Conservation (phyloP, 2,797 vertebrate genomes). For the Balearica regulorum region DNA sequence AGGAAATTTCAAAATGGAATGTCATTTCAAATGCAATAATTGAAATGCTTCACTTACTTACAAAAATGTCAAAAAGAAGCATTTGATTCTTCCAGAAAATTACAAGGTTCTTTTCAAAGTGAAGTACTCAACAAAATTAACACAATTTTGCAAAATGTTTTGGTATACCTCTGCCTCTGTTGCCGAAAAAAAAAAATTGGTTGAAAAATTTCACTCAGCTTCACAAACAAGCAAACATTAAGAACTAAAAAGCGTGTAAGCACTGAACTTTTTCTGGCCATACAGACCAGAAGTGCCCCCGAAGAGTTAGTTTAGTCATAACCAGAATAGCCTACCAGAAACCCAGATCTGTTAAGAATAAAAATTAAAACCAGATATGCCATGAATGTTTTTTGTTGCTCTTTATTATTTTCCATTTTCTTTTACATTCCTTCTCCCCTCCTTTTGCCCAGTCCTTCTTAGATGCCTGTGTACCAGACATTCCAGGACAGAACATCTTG, state of each 20-base stretch:
- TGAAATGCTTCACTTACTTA: slow-evolving; percentile 10
- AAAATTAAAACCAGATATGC: slow-evolving; percentile 57
- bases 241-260: not conserved
- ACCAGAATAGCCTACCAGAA: slow-evolving; percentile 48
- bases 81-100: not conserved
- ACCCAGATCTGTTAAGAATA: slow-evolving; percentile 26
- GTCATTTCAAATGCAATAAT: slow-evolving; percentile 19
- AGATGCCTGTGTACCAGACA: slow-evolving; percentile 50
- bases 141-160: not conserved
- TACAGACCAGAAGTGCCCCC: not conserved
- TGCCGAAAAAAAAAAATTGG: accelerated
- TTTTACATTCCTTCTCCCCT: slow-evolving; percentile 42
- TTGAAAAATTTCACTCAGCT: not conserved
- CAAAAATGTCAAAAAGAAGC: slow-evolving; percentile 12
- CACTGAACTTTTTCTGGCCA: not conserved
- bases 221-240: not conserved
- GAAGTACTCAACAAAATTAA: not conserved
- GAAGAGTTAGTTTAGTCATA: slow-evolving; percentile 37
- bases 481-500: slow-evolving; percentile 20
- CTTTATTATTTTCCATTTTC: slow-evolving; percentile 49
- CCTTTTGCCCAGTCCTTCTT: slow-evolving; percentile 21
- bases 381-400: slow-evolving; percentile 30
- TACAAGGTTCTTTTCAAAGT: not conserved
- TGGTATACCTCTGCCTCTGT: not conserved
- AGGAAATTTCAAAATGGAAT: slow-evolving; percentile 46